Evolutionary conservation across 2,113 vertebrate species (phyloP).

Genomic region (Equus przewalskii): DNA sequence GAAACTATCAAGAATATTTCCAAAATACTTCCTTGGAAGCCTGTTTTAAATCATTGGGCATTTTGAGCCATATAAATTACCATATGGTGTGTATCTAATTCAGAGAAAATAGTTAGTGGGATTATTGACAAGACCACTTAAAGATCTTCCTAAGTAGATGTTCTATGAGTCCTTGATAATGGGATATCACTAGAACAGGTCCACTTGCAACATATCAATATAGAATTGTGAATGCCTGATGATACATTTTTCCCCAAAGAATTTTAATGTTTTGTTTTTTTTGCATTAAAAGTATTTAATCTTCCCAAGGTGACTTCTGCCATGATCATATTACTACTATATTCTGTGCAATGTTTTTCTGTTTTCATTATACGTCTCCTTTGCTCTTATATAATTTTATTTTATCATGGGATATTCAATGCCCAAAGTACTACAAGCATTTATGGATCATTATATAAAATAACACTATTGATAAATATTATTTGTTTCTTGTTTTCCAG

Average conservation of each 20-base stretch:
- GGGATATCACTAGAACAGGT: no score
- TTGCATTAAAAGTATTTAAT: not conserved
- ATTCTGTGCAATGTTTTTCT: not conserved
- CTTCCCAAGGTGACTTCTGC: not conserved
- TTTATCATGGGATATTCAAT: not conserved
- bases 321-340: not conserved
- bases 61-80: not conserved
- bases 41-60: not conserved
- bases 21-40: not conserved
- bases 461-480: not conserved
- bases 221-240: not conserved
- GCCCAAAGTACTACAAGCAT: not conserved
- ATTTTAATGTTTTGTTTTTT: not conserved
- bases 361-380: accelerated
- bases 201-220: no score
- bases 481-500: not conserved
- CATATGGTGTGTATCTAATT: no score
- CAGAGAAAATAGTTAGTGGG: not conserved
- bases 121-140: not conserved
- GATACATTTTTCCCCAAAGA: not conserved
- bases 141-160: not conserved
- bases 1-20: no score
- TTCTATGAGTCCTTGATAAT: not conserved
- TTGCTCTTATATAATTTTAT: not conserved
- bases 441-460: not conserved